Evolutionary conservation across 2,797 vertebrate genomes (phyloP).

Genomic region (Eulemur mongoz): DNA sequence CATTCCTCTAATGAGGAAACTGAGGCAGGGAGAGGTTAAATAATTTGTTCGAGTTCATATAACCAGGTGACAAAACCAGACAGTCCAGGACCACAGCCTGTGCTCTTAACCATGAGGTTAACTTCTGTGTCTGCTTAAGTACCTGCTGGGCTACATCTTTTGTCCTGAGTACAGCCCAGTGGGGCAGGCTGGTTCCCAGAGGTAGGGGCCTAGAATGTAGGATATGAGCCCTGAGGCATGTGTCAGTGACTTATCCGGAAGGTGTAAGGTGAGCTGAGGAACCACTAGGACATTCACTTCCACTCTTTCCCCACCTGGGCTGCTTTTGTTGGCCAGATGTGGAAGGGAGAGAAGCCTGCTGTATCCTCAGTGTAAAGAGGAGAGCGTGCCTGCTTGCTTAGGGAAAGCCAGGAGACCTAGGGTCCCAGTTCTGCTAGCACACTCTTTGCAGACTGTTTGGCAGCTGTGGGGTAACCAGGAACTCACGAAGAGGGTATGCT

Average conservation of each 20-base stretch:
- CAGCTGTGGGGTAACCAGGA: neutral
- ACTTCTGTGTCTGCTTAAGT: neutral
- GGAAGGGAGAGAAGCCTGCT: neutral
- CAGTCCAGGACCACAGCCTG: no score
- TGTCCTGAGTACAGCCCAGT: neutral
- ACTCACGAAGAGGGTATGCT: neutral
- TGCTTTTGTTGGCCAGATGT: neutral
- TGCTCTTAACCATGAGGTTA: neutral
- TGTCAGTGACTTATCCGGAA: neutral
- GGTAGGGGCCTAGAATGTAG: neutral
- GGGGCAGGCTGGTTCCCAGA: neutral
- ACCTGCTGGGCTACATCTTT: neutral
- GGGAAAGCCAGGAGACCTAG: neutral
- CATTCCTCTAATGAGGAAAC: neutral
- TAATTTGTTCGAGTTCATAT: neutral
- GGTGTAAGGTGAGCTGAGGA: neutral
- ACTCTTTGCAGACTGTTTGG: neutral
- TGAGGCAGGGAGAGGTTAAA: neutral
- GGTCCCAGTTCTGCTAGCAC: neutral
- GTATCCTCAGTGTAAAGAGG: neutral
- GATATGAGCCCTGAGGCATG: neutral
- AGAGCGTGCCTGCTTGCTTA: neutral
- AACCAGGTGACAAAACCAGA: neutral
- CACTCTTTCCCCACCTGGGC: neutral
- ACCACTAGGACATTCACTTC: neutral